Evolutionary conservation across 2,113 vertebrate genomes (phyloP), one percentile per base, ranked within the genome.

Genomic region (Mus pahari): DNA sequence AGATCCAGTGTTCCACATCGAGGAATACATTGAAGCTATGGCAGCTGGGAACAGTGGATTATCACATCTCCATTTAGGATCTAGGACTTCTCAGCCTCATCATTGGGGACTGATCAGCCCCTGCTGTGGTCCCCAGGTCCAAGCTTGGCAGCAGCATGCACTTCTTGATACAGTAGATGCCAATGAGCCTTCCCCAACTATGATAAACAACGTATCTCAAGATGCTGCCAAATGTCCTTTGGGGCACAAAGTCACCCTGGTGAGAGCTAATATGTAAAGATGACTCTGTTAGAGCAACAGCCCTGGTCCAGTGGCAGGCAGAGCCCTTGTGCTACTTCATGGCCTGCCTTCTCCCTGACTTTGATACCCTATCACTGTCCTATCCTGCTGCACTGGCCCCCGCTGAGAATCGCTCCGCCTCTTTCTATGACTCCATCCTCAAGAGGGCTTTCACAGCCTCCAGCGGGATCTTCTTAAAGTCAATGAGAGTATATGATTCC

Each of bases 21-120:
- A 53, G 55, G n/a, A 84, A 42, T 2, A 28, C 36, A 11, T 7
- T 17, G 8, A 19, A 26, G n/a, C 26, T 77, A 13, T 31, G 7
- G 86, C 28, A n/a, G 58, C 7, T 0, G 31, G 22, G 4, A 0
- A 48, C 33, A 14, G 6, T 1, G 0, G 10, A 39, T 50, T 16
- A 50, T 22, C 83, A 24, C 0, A 12, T 7, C 24, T 33, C 3
- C 60, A 12, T 19, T 58, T 55, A 50, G 68, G 33, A 28, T 11
- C 16, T 0, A 12, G 39, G 22, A 45, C 24, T 55, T 39, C 50
- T 42, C 24, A 0, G 6, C 39, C 87, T 36, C 87, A 7, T 31
- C 5, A 12, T 9, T 68, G 62, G 42, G 62, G 24, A 62, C 26
- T 5, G 26, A 42, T 42, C 26, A 11, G 39, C 81, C 58, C 64